Conservation (phyloP, 2,113 vertebrate genomes). For the Verasper variegatus region DNA sequence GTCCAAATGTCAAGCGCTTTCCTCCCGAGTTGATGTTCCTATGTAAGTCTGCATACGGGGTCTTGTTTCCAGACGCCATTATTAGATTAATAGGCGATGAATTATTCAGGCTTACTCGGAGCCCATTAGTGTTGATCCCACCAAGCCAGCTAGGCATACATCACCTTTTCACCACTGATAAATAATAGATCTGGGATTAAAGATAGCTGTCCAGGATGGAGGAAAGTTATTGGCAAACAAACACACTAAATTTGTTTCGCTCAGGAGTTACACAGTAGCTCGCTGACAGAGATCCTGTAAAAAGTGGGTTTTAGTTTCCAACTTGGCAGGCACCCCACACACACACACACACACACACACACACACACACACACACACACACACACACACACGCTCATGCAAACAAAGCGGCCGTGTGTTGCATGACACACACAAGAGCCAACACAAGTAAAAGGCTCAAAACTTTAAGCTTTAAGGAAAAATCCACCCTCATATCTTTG, state of each 20-base stretch:
- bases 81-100: slow-evolving; percentile 77
- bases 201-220: slow-evolving; percentile 55
- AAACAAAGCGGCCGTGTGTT: slow-evolving; percentile 24
- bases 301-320: slow-evolving; percentile 40
- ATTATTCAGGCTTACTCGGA: slow-evolving; percentile 74
- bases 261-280: slow-evolving; percentile 33
- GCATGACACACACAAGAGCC: slow-evolving; percentile 22
- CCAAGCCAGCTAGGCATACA: slow-evolving; percentile 53
- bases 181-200: slow-evolving; percentile 73
- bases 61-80: slow-evolving; percentile 75
- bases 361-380: neutral
- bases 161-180: slow-evolving; percentile 66
- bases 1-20: slow-evolving; percentile 82
- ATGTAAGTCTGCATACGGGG: slow-evolving; percentile 66
- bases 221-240: slow-evolving; percentile 59
- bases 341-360: neutral
- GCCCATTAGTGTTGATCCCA: slow-evolving; percentile 71
- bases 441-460: neutral
- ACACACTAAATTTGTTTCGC: slow-evolving; percentile 39
- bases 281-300: slow-evolving; percentile 36
- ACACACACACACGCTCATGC: neutral
- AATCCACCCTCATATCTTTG: slow-evolving; percentile 42
- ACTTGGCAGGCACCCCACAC: neutral
- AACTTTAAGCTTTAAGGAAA: slow-evolving; percentile 23
- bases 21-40: slow-evolving; percentile 66